Evolutionary conservation across 2,797 vertebrate species (phyloP).

Genomic region (Intellagama lesueurii): DNA sequence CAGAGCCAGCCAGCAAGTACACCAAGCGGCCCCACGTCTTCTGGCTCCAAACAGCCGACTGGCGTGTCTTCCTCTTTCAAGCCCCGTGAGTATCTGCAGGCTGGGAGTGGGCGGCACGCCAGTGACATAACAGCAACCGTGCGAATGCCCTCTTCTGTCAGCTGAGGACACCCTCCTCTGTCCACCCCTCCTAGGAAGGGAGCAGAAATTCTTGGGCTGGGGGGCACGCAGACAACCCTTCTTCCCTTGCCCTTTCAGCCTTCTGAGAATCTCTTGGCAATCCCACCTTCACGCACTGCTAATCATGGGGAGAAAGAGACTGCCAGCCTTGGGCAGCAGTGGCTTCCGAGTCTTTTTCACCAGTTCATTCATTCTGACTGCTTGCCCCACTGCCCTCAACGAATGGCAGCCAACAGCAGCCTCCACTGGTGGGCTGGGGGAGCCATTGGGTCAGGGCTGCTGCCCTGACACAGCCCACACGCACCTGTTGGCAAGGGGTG

Average conservation of each 20-base stretch:
- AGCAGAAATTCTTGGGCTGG: too few relatives aligned
- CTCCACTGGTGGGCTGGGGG: too few relatives aligned
- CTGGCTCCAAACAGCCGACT: conserved; percentile 91
- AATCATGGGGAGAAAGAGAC: background rate
- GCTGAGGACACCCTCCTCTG: too few relatives aligned
- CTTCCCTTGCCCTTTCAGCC: too few relatives aligned
- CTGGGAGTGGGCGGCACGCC: too few relatives aligned
- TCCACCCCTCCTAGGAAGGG: too few relatives aligned
- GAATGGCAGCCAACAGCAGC: too few relatives aligned
- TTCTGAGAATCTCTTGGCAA: background rate
- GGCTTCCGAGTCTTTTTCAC: background rate
- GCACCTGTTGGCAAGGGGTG: too few relatives aligned
- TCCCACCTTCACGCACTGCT: too few relatives aligned
- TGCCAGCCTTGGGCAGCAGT: background rate
- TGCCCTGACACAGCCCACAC: too few relatives aligned
- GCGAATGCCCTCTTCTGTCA: too few relatives aligned
- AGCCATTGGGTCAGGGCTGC: too few relatives aligned
- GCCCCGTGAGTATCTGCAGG: conserved; percentile 62
- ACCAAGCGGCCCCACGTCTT: conserved; percentile 92
- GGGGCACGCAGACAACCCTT: background rate
- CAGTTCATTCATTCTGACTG: background rate
- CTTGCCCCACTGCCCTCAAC: background rate
- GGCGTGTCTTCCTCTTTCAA: conserved; percentile 86
- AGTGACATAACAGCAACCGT: background rate
- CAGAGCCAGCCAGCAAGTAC: conserved; percentile 85